Base-by-base conservation (phyloP, 2,113 vertebrate genomes). In the Gavialis gangeticus region DNA sequence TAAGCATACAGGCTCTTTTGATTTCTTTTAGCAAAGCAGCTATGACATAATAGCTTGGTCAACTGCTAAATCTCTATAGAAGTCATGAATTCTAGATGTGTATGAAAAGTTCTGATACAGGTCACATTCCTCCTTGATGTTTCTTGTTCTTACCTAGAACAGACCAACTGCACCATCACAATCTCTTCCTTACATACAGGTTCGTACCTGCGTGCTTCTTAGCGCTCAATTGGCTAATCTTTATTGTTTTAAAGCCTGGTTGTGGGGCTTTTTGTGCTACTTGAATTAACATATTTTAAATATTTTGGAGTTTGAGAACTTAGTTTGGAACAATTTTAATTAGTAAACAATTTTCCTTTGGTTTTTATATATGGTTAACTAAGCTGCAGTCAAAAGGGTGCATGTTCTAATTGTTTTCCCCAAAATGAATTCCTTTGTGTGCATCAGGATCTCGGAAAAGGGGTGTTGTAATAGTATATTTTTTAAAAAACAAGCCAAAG, bases 151-250 rank as follows among this genome's bases (percentile, higher is more conserved):
- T 2, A 34, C 0, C 1, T 21, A 30, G 75, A 56, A 82, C 82
- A 18, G 67, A 30, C 21, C 6, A 83, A 24, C 13, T 22, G 10
- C 62, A 4, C 0, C 22, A 58, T 58, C 10, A 12, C 12, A 17
- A 56, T 8, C 2, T 12, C 11, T 3, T 4, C 92, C 86, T 3
- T 71, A 71, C 12, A 10, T 22, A 7, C 22, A n/a, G 79, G 54
- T 4, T 25, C 75, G 88, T 46, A 5, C n/a, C 34, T 8, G 69
- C 37, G 21, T 46, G 19, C 69, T 54, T 55, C n/a, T 0, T 7
- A 0, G 76, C 0, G 13, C 4, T 1, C 1, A 0, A 1, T 0
- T 69, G 66, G 75, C 11, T 78, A 3, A 0, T 37, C 15, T 1
- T 28, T n/a, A 1, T 15, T 55, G 79, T 75, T 28, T 1, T 15